Conservation (phyloP, 1,140 invertebrate genomes). For the Conopomorpha cramerella region DNA sequence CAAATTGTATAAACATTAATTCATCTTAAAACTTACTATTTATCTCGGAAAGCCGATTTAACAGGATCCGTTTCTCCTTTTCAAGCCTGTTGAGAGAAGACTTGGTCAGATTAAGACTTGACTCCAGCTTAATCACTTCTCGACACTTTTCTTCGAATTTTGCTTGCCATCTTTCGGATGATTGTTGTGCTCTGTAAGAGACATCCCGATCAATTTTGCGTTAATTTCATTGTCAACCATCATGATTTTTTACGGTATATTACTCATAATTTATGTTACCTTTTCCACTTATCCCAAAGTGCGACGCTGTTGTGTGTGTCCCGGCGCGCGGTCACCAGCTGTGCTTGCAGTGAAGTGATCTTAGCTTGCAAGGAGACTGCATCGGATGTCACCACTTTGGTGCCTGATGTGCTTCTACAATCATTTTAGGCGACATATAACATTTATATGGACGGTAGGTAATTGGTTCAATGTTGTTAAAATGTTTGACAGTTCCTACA, state of each 20-base stretch:
- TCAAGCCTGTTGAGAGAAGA: conserved; percentile 36
- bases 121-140: conserved; percentile 42
- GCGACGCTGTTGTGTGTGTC: conserved; percentile 35
- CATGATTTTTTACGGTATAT: too few relatives aligned
- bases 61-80: conserved; percentile 39
- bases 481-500: too few relatives aligned
- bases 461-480: too few relatives aligned
- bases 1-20: too few relatives aligned
- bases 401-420: conserved; percentile 34
- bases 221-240: too few relatives aligned
- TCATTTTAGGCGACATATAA: too few relatives aligned
- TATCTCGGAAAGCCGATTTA: conserved; percentile 28
- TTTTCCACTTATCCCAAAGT: conserved; percentile 57
- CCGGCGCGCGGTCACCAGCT: conserved; percentile 26
- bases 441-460: too few relatives aligned
- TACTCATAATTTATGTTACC: conserved; percentile 19
- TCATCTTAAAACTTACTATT: conserved; percentile 46
- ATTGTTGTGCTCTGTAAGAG: conserved; percentile 40
- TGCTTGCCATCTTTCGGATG: conserved; percentile 46
- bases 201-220: too few relatives aligned
- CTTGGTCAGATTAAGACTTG: conserved; percentile 27
- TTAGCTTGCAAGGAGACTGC: conserved; percentile 33
- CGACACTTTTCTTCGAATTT: conserved; percentile 47
- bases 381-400: conserved; percentile 29
- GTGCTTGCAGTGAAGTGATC: conserved; percentile 33